phyloP scores from a whole-genome alignment of 2,113 vertebrate species.

The Cryptotis parvus region DNA sequence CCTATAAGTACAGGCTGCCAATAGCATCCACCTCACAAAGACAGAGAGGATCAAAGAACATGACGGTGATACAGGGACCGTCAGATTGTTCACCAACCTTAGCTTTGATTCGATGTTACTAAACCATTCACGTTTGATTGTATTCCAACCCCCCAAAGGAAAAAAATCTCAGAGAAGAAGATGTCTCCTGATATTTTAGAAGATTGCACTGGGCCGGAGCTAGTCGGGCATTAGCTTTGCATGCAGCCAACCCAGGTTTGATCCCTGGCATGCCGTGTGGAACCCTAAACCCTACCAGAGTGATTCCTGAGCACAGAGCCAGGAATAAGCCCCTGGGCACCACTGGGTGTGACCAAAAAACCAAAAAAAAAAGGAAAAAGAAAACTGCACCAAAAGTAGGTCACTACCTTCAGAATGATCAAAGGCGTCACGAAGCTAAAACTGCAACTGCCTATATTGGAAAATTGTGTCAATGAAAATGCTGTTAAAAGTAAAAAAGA shows the following conservation, averaged over 20 bases:
- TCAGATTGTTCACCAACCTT: not conserved
- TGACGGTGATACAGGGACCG: not conserved
- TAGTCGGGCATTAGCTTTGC: not conserved
- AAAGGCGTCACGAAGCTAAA: constrained; percentile 9
- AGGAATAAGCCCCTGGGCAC: too few species aligned
- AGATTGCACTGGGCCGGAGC: not conserved
- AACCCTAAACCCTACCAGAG: too few species aligned
- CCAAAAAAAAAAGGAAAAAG: not conserved
- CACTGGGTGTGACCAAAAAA: too few species aligned
- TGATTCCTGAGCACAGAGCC: too few species aligned
- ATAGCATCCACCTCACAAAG: not conserved
- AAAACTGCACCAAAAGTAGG: constrained; percentile 13
- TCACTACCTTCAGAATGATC: constrained; percentile 36
- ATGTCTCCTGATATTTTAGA: constrained; percentile 9
- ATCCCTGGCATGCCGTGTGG: too few species aligned
- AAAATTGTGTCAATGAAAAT: not conserved
- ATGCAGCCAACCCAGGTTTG: too few species aligned
- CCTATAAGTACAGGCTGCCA: not conserved
- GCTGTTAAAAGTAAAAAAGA: not conserved
- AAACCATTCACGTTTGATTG: not conserved
- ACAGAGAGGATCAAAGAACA: not conserved
- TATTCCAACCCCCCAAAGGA: not conserved
- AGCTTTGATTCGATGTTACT: not conserved
- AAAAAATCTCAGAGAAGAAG: constrained; percentile 26
- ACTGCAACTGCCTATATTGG: not conserved